Evolutionary conservation across 2,888 invertebrate genomes (phyloP).

Genomic region (Himalopsyche japonica): DNA sequence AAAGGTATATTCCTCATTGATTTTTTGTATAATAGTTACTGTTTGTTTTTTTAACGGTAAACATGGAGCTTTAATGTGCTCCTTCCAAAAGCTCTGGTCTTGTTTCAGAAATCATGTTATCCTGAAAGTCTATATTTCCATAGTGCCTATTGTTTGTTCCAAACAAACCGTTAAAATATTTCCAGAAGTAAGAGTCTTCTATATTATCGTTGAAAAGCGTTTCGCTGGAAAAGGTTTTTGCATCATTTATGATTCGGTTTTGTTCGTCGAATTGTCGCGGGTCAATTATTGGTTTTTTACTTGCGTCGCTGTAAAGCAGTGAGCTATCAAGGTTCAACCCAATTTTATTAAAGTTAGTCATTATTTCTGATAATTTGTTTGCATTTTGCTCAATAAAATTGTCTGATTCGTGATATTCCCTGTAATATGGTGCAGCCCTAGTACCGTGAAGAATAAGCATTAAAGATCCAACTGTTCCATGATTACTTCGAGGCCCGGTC

Average conservation of each 20-base stretch:
- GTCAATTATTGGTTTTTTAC: not conserved
- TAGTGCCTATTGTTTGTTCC: not conserved
- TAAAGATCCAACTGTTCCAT: slow-evolving; percentile 63
- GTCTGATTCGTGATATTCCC: slow-evolving; percentile 48
- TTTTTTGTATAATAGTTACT: too few relatives aligned
- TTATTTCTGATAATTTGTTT: not conserved
- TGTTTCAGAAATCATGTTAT: not conserved
- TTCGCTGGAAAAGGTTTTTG: not conserved
- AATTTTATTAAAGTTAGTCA: not conserved
- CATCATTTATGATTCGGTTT: not conserved
- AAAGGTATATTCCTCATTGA: too few relatives aligned
- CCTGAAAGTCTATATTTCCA: not conserved
- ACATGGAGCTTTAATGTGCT: too few relatives aligned
- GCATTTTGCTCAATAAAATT: not conserved
- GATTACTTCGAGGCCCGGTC: slow-evolving; percentile 54
- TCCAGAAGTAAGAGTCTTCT: not conserved
- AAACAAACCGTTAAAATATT: not conserved
- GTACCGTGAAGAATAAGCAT: slow-evolving; percentile 76
- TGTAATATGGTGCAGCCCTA: slow-evolving; percentile 63
- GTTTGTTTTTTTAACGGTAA: too few relatives aligned
- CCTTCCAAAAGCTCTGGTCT: not conserved
- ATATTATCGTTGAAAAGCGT: not conserved
- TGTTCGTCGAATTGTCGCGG: not conserved
- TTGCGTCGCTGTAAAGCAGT: not conserved
- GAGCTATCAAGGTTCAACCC: not conserved